These are phyloP conservation scores for Forbesichthys papilliferus DNA, from an alignment of 2,113 vertebrate genomes.

Conservation along the genomic window DNA sequence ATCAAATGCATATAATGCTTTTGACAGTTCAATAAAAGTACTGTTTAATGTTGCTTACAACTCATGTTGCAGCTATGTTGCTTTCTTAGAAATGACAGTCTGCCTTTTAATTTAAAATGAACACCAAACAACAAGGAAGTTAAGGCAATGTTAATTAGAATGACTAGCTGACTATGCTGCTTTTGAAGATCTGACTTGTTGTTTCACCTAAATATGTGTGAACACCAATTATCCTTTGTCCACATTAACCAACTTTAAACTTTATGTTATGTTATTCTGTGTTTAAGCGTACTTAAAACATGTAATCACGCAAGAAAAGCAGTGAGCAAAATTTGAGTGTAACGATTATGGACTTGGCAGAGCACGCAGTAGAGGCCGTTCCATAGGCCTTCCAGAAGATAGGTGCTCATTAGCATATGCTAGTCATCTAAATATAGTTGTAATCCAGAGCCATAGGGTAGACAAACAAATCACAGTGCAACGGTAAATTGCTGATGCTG, in stretches of 20 bases:
- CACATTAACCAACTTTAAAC: slow-evolving; percentile 26
- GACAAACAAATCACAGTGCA: slow-evolving; percentile 57
- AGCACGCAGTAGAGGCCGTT: slow-evolving; percentile 50
- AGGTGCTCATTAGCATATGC: slow-evolving; percentile 72
- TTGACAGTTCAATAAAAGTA: too few relatives aligned
- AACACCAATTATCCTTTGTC: slow-evolving; percentile 14
- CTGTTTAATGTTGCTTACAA: too few relatives aligned
- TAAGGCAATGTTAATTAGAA: too few relatives aligned
- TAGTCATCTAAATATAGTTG: slow-evolving; percentile 69
- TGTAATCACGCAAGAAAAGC: slow-evolving; percentile 17
- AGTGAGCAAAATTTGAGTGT: slow-evolving; percentile 28
- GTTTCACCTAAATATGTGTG: slow-evolving; percentile 8
- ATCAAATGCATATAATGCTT: too few relatives aligned
- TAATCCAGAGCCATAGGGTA: slow-evolving; percentile 66
- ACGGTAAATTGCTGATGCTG: slow-evolving; percentile 38
- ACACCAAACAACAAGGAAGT: too few relatives aligned
- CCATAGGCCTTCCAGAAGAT: slow-evolving; percentile 66
- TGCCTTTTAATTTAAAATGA: too few relatives aligned
- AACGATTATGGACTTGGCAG: slow-evolving; percentile 66
- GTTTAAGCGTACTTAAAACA: slow-evolving; percentile 28
- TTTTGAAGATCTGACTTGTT: too few relatives aligned
- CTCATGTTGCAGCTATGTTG: too few relatives aligned
- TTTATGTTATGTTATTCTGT: slow-evolving; percentile 20
- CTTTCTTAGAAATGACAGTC: too few relatives aligned
- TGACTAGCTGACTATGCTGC: too few relatives aligned